Percentiles rank a stretch among this genome's conserved stretches.
phyloP scores from a whole-genome alignment of 2,113 vertebrate species.

The Sinocyclocheilus anshuiensis region DNA sequence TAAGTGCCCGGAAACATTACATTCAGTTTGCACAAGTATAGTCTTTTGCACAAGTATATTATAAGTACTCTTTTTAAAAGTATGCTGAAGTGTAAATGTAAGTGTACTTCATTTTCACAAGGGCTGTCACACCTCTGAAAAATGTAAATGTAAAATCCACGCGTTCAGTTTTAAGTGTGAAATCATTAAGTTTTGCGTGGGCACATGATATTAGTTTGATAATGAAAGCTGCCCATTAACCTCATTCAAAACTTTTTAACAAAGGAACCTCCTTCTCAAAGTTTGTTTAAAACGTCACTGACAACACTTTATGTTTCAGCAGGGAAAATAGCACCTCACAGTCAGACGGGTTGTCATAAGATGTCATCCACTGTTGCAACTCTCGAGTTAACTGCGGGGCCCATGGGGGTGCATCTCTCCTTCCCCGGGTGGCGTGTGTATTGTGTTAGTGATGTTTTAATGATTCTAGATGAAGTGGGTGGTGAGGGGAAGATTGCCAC shows the following conservation, averaged over 20 bases:
- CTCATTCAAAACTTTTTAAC: conserved; percentile 37
- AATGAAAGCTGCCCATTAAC: conserved; percentile 17
- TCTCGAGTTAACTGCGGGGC: conserved; percentile 42
- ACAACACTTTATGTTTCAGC: conserved; percentile 39
- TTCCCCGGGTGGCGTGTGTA: conserved; percentile 36
- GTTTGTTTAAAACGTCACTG: conserved; percentile 45
- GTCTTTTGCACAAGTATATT: no score
- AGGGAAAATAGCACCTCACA: conserved; percentile 44
- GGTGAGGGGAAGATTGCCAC: conserved; percentile 59
- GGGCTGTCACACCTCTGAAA: background rate
- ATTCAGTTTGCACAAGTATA: no score
- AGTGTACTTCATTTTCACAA: background rate
- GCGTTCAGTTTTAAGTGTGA: background rate
- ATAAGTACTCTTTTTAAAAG: background rate
- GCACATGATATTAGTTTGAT: background rate
- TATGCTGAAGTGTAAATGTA: background rate
- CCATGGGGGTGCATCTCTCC: conserved; percentile 20
- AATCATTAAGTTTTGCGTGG: conserved; percentile 5
- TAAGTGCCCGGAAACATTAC: no score
- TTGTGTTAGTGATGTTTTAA: conserved; percentile 57
- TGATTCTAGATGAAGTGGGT: conserved; percentile 51
- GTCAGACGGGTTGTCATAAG: conserved; percentile 41
- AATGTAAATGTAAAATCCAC: background rate
- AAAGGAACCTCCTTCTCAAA: conserved; percentile 17
- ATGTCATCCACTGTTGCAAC: conserved; percentile 33